Base-by-base conservation (phyloP, 2,797 vertebrate species). In the Vultur gryphus region DNA sequence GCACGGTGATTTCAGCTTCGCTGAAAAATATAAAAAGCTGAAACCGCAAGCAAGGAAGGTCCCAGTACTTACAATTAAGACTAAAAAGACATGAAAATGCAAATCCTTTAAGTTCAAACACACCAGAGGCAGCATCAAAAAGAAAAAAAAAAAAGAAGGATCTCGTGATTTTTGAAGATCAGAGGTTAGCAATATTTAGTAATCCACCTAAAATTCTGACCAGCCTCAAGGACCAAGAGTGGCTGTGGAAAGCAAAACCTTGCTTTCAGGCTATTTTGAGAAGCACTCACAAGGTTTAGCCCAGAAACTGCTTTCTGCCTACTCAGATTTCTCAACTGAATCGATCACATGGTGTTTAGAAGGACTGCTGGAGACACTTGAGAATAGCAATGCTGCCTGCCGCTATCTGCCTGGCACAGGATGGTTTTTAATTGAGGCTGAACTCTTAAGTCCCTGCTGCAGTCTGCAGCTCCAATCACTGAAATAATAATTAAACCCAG, bases 231-330 rank as follows among this genome's bases (percentile, higher is more conserved):
- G 51, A 90, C 57, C 75, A 73, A 62, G 61, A 70, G 39, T 0
- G 12, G 46, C 82, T 76, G 76, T 16, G n/a, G 61, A 92, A 96
- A 84, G 76, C 79, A 91, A 91, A 95, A 78, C 77, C 70, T 76
- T 79, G 35, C 87, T 96, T 97, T 82, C 62, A 59, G 86, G 84
- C 92, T 97, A 93, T 96, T 95, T 96, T 83, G 83, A 95, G 95
- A 89, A 97, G 77, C 86, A 84, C 93, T 95, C 88, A 86, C 83
- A 97, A 92, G 88, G 93, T 95, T 97, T 96, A 95, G 57, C 93
- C 96, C 91, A 96, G 91, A 94, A 95, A 96, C 90, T 93, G 97
- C 94, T 95, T 96, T 96, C 94, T 96, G 94, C 95, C 96, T 95
- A 89, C 96, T 97, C 94, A 80, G 88, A 95, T 97, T 97, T 97